Conservation (phyloP, 2,113 vertebrate species). For the Peromyscus polionotus region DNA sequence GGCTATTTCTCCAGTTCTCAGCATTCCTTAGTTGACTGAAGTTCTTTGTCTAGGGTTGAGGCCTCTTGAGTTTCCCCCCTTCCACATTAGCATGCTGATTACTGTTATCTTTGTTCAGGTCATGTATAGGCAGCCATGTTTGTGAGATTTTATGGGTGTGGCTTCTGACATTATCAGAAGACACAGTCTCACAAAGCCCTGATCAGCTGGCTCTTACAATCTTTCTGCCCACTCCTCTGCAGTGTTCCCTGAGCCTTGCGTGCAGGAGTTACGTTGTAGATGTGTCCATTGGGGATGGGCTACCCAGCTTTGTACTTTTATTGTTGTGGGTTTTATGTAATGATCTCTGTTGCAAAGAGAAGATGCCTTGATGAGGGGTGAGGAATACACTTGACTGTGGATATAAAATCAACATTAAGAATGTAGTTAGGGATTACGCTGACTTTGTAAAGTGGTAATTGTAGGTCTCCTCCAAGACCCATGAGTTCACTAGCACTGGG, state of each 20-base stretch:
- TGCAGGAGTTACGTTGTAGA: background rate
- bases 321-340: background rate
- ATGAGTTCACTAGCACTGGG: background rate
- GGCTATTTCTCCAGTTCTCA: too few species aligned
- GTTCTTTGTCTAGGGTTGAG: too few species aligned
- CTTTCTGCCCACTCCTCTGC: background rate
- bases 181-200: background rate
- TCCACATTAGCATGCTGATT: too few species aligned
- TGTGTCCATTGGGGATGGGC: background rate
- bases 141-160: background rate
- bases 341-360: background rate
- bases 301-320: background rate
- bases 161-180: background rate
- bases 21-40: too few species aligned
- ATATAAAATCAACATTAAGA: too few species aligned
- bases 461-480: background rate
- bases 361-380: too few species aligned
- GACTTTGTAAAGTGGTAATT: background rate
- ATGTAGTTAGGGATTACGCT: background rate
- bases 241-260: background rate
- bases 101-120: too few species aligned
- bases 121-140: too few species aligned
- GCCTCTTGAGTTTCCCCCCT: too few species aligned
- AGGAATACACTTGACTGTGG: too few species aligned
- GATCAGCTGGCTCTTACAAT: background rate